A percentile compares a stretch with the other conserved stretches of the same genome.
Conservation (phyloP, 2,797 vertebrate genomes). For the Chaetophractus vellerosus region DNA sequence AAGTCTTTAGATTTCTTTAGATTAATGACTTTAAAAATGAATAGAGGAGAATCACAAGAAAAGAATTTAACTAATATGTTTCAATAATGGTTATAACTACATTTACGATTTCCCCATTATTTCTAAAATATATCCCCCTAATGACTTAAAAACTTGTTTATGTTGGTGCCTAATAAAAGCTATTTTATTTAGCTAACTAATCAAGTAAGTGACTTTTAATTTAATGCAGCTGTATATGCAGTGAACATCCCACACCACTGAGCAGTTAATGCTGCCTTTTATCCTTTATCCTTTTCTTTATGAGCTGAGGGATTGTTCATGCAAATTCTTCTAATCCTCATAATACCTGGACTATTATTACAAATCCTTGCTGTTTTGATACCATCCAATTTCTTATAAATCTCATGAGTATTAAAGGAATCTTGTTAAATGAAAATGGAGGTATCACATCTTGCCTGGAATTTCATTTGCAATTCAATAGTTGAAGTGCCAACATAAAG, state of each 20-base stretch:
- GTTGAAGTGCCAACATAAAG: conserved; percentile 80
- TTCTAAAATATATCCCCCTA: not conserved
- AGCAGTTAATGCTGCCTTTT: conserved; percentile 86
- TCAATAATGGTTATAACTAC: not conserved
- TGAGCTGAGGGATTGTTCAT: conserved; percentile 89
- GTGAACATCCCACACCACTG: conserved; percentile 63
- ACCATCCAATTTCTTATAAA: conserved; percentile 87
- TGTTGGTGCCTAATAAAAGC: not conserved
- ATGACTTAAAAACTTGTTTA: conserved; percentile 24
- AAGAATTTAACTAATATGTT: conserved; percentile 10
- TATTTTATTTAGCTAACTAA: conserved; percentile 62
- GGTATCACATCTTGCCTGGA: conserved; percentile 81
- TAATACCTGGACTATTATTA: conserved; percentile 89
- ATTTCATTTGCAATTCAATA: conserved; percentile 87
- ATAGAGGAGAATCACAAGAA: not conserved
- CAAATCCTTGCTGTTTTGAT: conserved; percentile 87
- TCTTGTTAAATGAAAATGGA: conserved; percentile 88
- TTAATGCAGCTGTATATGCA: conserved; percentile 73
- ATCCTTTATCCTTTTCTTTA: conserved; percentile 87
- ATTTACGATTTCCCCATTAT: not conserved
- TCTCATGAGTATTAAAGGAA: conserved; percentile 86
- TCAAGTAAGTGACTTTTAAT: conserved; percentile 82
- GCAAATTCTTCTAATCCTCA: conserved; percentile 88
- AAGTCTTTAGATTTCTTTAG: not conserved
- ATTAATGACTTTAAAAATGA: not conserved